Percentiles rank a stretch among this genome's conserved stretches.
Conservation (phyloP, 2,888 invertebrate species). For the Andrena camellia region DNA sequence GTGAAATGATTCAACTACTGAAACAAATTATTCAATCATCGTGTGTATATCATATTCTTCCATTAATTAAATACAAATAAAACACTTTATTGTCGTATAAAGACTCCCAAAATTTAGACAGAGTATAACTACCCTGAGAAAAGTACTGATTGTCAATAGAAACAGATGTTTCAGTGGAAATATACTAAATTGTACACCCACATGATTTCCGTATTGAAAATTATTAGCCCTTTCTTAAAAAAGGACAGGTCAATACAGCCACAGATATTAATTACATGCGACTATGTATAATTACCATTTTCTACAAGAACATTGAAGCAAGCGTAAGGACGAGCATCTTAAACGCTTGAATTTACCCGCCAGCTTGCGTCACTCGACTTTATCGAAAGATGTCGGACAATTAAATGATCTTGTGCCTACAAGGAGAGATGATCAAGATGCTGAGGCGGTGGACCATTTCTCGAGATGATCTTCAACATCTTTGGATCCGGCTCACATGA, state of each 20-base stretch:
- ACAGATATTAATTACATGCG: neutral
- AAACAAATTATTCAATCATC: too few species aligned
- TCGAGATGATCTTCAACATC: conserved; percentile 83
- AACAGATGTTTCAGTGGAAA: too few species aligned
- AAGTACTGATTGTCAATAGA: too few species aligned
- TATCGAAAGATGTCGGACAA: conserved; percentile 35
- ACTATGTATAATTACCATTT: neutral
- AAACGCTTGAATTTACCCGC: conserved; percentile 28
- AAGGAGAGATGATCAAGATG: conserved; percentile 76
- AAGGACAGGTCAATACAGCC: neutral
- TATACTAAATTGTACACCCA: too few species aligned
- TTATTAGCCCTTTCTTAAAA: too few species aligned
- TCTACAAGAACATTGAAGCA: neutral
- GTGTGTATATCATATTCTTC: too few species aligned
- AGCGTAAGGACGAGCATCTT: neutral
- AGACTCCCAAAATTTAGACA: too few species aligned
- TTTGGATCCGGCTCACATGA: conserved; percentile 75
- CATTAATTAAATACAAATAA: too few species aligned
- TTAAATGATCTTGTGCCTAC: conserved; percentile 54
- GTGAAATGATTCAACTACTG: too few species aligned
- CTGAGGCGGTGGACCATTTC: conserved; percentile 75
- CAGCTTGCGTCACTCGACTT: neutral
- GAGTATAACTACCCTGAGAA: too few species aligned
- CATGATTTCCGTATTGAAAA: too few species aligned
- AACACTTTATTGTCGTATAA: too few species aligned